These are phyloP conservation scores for Madoqua kirkii DNA, from an alignment of 2,113 vertebrate species.

Conservation along the genomic window DNA sequence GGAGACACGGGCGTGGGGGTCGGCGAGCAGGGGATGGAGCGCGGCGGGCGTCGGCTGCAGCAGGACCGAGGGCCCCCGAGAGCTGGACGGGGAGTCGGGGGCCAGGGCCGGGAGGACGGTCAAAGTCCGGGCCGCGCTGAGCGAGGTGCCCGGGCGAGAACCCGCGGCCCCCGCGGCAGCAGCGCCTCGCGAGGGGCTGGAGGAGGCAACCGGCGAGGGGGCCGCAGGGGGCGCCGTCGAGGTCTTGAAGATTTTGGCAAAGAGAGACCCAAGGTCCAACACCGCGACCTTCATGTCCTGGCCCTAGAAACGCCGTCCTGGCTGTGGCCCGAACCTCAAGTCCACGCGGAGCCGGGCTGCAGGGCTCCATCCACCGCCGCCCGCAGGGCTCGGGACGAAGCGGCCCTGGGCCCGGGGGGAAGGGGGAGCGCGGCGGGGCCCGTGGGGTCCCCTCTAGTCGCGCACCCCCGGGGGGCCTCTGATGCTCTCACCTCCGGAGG, in stretches of 20 bases:
- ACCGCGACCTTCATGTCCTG: slow-evolving; percentile 74
- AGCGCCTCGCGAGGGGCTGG: background rate
- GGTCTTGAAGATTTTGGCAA: slow-evolving; percentile 74
- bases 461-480: background rate
- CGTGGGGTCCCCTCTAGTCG: background rate
- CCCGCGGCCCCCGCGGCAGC: background rate
- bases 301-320: background rate
- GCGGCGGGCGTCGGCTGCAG: background rate
- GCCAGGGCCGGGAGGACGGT: background rate
- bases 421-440: background rate
- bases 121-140: background rate
- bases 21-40: background rate
- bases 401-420: fast-evolving
- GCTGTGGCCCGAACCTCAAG: background rate
- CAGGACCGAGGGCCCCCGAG: background rate
- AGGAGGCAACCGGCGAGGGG: background rate
- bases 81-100: background rate
- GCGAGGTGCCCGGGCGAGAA: background rate
- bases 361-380: slow-evolving; percentile 32
- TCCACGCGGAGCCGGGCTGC: background rate
- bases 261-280: slow-evolving; percentile 68
- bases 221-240: slow-evolving; percentile 15
- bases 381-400: fast-evolving
- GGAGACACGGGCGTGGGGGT: background rate
- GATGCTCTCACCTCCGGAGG: background rate